A percentile compares a stretch with the other conserved stretches of the same genome.
phyloP scores from a whole-genome alignment of 2,888 invertebrate species.

The Luperina testacea region DNA sequence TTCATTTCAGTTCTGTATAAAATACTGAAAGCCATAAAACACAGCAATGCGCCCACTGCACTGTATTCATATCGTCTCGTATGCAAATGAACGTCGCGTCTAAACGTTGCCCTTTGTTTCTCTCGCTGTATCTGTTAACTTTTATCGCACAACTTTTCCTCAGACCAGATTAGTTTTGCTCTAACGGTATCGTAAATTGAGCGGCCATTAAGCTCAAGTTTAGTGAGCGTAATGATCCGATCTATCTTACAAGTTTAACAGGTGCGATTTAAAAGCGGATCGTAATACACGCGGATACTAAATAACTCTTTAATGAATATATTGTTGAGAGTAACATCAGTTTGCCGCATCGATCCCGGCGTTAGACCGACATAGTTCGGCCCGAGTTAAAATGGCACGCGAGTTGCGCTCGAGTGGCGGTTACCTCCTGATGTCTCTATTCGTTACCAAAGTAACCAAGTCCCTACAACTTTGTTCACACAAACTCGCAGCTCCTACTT shows the following conservation, averaged over 20 bases:
- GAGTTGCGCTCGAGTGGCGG: slow-evolving; percentile 84
- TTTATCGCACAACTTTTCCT: slow-evolving; percentile 82
- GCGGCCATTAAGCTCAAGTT: slow-evolving; percentile 73
- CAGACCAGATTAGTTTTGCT: slow-evolving; percentile 82
- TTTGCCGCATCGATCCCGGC: slow-evolving; percentile 72
- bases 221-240: slow-evolving; percentile 75
- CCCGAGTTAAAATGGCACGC: slow-evolving; percentile 82
- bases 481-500: slow-evolving; percentile 85
- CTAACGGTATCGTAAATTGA: slow-evolving; percentile 81
- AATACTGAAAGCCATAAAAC: slow-evolving; percentile 74
- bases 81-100: slow-evolving; percentile 81
- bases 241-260: slow-evolving; percentile 73
- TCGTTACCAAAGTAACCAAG: slow-evolving; percentile 87
- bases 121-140: slow-evolving; percentile 74
- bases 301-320: slow-evolving; percentile 70
- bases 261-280: slow-evolving; percentile 66
- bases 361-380: slow-evolving; percentile 79
- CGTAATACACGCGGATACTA: slow-evolving; percentile 58
- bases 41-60: slow-evolving; percentile 72
- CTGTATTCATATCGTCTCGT: slow-evolving; percentile 71
- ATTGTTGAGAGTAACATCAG: slow-evolving; percentile 67
- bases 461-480: slow-evolving; percentile 85
- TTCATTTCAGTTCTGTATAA: slow-evolving; percentile 59
- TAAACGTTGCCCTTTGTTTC: slow-evolving; percentile 80
- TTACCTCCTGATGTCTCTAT: slow-evolving; percentile 87